phyloP scores from a whole-genome alignment of 1,140 invertebrate species.

The Hyles vespertilio region DNA sequence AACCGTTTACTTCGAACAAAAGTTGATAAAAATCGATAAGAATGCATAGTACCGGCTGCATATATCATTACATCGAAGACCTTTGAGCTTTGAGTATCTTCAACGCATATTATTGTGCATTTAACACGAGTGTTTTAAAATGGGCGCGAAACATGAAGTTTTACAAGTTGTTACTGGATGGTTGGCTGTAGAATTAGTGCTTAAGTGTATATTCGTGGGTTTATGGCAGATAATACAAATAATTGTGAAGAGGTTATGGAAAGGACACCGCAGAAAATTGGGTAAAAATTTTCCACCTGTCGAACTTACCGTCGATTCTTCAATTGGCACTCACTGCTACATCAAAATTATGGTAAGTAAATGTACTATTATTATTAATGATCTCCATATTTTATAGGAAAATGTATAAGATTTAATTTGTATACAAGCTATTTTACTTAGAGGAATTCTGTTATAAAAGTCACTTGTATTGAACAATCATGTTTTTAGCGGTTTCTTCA shows the following conservation, averaged over 20 bases:
- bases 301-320: constrained; percentile 57
- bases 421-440: too few species aligned
- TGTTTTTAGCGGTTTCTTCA: too few species aligned
- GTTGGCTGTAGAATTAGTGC: constrained; percentile 49
- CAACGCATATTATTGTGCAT: background rate
- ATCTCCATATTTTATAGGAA: background rate
- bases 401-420: too few species aligned
- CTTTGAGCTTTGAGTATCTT: constrained; percentile 22
- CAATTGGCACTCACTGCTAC: constrained; percentile 61
- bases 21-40: constrained; percentile 37
- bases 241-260: constrained; percentile 55
- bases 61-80: constrained; percentile 23
- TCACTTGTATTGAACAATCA: too few species aligned
- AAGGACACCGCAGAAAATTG: constrained; percentile 52
- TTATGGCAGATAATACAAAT: constrained; percentile 58
- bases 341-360: constrained; percentile 60
- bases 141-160: constrained; percentile 47
- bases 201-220: constrained; percentile 51
- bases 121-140: constrained; percentile 9
- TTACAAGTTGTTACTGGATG: constrained; percentile 54
- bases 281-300: constrained; percentile 38
- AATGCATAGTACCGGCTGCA: constrained; percentile 11
- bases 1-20: constrained; percentile 18
- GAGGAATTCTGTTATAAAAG: too few species aligned
- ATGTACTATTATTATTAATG: background rate